Evolutionary conservation across 2,888 invertebrate species (phyloP).

Genomic region (Tuta absoluta): DNA sequence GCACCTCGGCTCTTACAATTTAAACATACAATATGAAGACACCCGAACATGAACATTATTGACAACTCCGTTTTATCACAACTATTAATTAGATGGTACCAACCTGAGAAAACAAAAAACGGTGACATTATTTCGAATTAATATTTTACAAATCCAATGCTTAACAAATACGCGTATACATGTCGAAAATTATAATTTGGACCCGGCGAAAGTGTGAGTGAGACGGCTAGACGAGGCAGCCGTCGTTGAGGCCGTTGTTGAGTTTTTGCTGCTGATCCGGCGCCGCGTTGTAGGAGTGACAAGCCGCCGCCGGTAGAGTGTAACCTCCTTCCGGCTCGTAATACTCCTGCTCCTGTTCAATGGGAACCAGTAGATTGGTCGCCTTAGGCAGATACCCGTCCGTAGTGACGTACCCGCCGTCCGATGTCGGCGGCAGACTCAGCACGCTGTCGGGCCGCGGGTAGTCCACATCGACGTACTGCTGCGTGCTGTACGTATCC

Average conservation of each 20-base stretch:
- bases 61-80: slow-evolving; percentile 40
- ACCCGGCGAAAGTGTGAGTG: slow-evolving; percentile 56
- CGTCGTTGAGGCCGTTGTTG: slow-evolving; percentile 81
- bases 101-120: slow-evolving; percentile 46
- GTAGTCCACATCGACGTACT: slow-evolving; percentile 67
- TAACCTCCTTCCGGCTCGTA: slow-evolving; percentile 77
- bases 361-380: slow-evolving; percentile 72
- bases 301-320: slow-evolving; percentile 72
- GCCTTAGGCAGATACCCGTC: slow-evolving; percentile 74
- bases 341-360: slow-evolving; percentile 79
- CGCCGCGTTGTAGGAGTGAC: slow-evolving; percentile 77
- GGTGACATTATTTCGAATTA: slow-evolving; percentile 73
- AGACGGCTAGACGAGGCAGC: slow-evolving; percentile 81
- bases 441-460: slow-evolving; percentile 73
- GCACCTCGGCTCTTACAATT: slow-evolving; percentile 52
- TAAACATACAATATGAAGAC: slow-evolving; percentile 37
- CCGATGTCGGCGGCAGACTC: slow-evolving; percentile 62
- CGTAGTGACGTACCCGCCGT: slow-evolving; percentile 61
- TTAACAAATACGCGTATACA: slow-evolving; percentile 72
- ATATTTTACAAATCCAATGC: slow-evolving; percentile 52
- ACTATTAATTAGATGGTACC: slow-evolving; percentile 39
- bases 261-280: slow-evolving; percentile 74
- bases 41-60: slow-evolving; percentile 21
- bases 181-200: slow-evolving; percentile 68
- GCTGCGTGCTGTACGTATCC: slow-evolving; percentile 64